These are phyloP conservation scores for Uropsilus gracilis DNA, from an alignment of 2,113 vertebrate genomes.

Conservation along the genomic window DNA sequence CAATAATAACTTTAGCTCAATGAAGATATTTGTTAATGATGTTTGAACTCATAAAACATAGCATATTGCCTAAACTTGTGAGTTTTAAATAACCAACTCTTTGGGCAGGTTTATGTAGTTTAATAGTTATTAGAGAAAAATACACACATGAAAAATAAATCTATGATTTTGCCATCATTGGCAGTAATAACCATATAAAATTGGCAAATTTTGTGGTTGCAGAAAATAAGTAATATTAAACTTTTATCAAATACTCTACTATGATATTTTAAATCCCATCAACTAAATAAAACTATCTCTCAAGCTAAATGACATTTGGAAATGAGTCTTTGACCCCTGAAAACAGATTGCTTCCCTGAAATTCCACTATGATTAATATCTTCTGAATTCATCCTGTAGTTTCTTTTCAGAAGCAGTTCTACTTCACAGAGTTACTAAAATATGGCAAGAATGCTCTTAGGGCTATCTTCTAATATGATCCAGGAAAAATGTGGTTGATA, in stretches of 20 bases:
- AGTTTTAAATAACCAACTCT: background rate
- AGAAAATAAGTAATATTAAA: background rate
- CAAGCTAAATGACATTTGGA: background rate
- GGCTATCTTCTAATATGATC: background rate
- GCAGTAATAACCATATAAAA: background rate
- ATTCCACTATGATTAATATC: background rate
- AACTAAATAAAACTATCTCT: background rate
- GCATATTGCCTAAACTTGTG: background rate
- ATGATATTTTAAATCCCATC: background rate
- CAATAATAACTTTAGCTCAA: background rate
- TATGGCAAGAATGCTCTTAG: background rate
- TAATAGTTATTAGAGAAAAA: background rate
- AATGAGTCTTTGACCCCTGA: background rate
- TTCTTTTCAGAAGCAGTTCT: background rate
- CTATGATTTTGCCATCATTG: background rate
- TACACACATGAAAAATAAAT: background rate
- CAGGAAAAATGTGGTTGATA: background rate
- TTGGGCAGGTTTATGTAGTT: background rate
- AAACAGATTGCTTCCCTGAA: slow-evolving; percentile 32
- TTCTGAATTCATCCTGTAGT: background rate
- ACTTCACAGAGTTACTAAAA: background rate
- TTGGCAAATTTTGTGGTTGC: background rate
- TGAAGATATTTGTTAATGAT: slow-evolving; percentile 17
- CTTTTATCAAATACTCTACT: background rate
- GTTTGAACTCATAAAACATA: background rate